Base-by-base conservation (phyloP, 1,140 invertebrate genomes). In the Maniola jurtina region DNA sequence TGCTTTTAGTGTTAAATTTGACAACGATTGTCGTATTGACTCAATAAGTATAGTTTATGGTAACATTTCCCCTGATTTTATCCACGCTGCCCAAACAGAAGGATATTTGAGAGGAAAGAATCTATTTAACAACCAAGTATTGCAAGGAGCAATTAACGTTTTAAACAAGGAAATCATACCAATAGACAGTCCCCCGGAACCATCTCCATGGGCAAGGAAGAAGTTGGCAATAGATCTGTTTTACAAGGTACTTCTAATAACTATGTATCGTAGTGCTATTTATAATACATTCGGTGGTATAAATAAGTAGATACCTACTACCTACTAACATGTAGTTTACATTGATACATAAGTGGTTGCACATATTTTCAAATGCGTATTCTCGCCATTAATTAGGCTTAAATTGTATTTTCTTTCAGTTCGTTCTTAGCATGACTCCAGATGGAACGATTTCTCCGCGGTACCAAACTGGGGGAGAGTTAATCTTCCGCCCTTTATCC, bases 31-130 rank as follows among this genome's bases (percentile, higher is more conserved):
- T n/a, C 57, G 61, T 6, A 66, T 89, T 11, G 63, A 75, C 55
- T 68, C 73, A 8, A 81, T 81, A 0, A 80, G 48, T 6, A 88
- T 93, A 58, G 92, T 94, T 8, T 95, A 92, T 72, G 95, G 96
- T 0, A 95, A 95, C 42, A 96, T 97, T 56, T 92, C 91, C 66
- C 90, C 93, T 1, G 76, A 92, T 6, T 97, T 97, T 76, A 92
- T 95, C 1, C 95, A 96, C 74, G 96, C 96, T 0, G 75, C 63
- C 0, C 85, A 92, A 11, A 95, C 95, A 0, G 96, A 97, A 83
- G 64, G 88, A 14, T 94, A 92, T 77, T 77, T 97, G 1, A 36
- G 79, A 14, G 94, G 93, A 0, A 92, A 93, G 70, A 83, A 89
- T 61, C 70, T 93, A 11, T 92, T 93, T 9, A 80, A 91, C 16